Evolutionary conservation across 2,888 invertebrate genomes (phyloP).

Genomic region (Encarsia formosa): DNA sequence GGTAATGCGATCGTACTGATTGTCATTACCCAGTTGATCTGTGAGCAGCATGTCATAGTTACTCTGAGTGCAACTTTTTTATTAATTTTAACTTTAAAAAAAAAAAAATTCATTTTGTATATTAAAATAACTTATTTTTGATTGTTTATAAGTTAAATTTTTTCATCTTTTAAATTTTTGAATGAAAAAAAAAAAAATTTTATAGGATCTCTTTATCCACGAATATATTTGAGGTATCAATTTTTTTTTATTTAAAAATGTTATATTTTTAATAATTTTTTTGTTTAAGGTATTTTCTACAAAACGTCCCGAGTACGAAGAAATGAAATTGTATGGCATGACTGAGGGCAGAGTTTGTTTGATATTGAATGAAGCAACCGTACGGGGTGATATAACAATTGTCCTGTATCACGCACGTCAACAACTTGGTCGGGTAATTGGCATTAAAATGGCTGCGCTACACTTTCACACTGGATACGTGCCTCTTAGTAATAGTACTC

Average conservation of each 20-base stretch:
- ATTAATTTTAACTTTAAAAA: not conserved
- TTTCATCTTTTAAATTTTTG: too few relatives aligned
- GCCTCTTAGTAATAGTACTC: constrained; percentile 66
- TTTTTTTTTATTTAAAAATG: not conserved
- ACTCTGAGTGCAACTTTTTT: constrained; percentile 21
- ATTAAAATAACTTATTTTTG: not conserved
- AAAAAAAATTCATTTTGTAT: not conserved
- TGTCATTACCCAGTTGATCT: not conserved
- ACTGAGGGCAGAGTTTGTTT: constrained; percentile 66
- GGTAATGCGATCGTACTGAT: constrained; percentile 16
- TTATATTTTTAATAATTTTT: not conserved
- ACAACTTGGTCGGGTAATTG: constrained; percentile 73
- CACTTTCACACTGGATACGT: constrained; percentile 90
- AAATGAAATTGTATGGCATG: constrained; percentile 71
- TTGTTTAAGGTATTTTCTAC: constrained; percentile 63
- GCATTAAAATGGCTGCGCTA: constrained; percentile 81
- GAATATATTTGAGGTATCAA: too few relatives aligned
- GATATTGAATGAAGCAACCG: constrained; percentile 56
- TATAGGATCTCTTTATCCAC: too few relatives aligned
- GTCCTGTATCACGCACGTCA: constrained; percentile 82
- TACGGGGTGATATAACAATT: constrained; percentile 81
- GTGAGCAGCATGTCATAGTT: constrained; percentile 24
- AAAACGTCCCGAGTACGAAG: constrained; percentile 78
- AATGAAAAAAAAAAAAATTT: too few relatives aligned
- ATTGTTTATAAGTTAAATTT: too few relatives aligned